Evolutionary conservation across 2,797 vertebrate genomes (phyloP), one percentile per base, ranked within the genome.

Genomic region (Erethizon dorsatum): DNA sequence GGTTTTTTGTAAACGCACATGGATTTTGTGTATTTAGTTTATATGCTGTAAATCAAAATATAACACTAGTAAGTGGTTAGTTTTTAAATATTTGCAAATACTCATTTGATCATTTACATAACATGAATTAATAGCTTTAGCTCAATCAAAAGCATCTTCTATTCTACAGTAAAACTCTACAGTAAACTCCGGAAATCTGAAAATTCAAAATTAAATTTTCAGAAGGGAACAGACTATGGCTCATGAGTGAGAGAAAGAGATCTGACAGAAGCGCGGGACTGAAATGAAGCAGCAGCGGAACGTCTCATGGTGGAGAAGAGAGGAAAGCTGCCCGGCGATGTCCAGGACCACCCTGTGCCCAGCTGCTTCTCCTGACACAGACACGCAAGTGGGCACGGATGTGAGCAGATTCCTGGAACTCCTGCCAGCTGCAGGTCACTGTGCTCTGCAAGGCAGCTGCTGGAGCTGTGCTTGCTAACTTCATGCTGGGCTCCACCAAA

Each of bases 1-100:
- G 37, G 18, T 37, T 71, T 13, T 71, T 0, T 5, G n/a, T 41
- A 1, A 71, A 11, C 1, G 0, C 22, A 4, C 18, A 71, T 20
- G 8, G 9, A 41, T 10, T 71, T 71, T 41, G 37, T 9, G 10
- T 41, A 33, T 65, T 33, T 65, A 65, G 4, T 69, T 47, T 26
- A 75, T 26, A 28, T 47, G 22, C 11, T 75, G 47, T 75, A 47
- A 28, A 15, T 47, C 26, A 47, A 15, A 47, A 47, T 13, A 47
- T 13, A 47, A 28, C 41, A 28, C 4, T 28, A 28, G 2, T 14
- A 28, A 47, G 12, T 28, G 26, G 73, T 0, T 14, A 47, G 26
- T 47, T 26, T 73, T 26, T 28, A 26, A 75, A 14, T 47, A 47
- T 5, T 37, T 20, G 37, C 6, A 69, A 37, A 37, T 69, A 37